Base-by-base conservation (phyloP, 2,797 vertebrate species). In the Odontamblyopus rebecca region DNA sequence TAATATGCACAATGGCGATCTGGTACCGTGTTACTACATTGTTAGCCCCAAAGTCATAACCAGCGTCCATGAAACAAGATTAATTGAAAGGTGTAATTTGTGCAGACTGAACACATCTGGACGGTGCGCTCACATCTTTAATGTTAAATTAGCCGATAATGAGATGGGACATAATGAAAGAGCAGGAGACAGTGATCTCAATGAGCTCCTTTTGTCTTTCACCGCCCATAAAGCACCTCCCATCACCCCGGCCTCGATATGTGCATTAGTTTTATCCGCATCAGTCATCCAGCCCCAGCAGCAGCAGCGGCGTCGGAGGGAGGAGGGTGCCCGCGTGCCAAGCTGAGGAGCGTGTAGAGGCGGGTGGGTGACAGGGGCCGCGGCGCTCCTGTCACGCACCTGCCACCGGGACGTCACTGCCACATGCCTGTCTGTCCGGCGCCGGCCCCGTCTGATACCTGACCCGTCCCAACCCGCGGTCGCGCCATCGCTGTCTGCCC, bases 401-500 rank as follows among this genome's bases (percentile, higher is more conserved):
- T 93, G 95, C 96, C 96, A 96, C 87, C 63, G 92, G 81, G 92
- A 91, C 94, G 95, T 96, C 95, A 94, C 94, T 92, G 93, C 95
- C 91, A 90, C 81, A 89, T 91, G 89, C 86, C 90, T 92, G 91
- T 92, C 92, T 93, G 90, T 93, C 93, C 89, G 74, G 86, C 80
- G 77, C 69, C 92, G 94, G 35, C 57, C 27, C 57, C 7, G 57
- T 15, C 57, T 95, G 95, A 95, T 89, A 92, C 92, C 95, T 96
- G 96, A 97, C 97, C 97, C 95, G 6, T 89, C 93, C 94, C 71
- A 90, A 94, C 94, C 94, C 80, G 91, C 85, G 94, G 95, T 96
- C 96, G 91, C 85, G 95, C 95, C 94, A 94, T 95, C 95, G 93
- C 94, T 94, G 94, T 96, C 96, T 97, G 95, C 95, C 91, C 90